A percentile compares a stretch with the other conserved stretches of the same genome.
phyloP scores from a whole-genome alignment of 2,797 vertebrate genomes.

The Nannoperca australis region DNA sequence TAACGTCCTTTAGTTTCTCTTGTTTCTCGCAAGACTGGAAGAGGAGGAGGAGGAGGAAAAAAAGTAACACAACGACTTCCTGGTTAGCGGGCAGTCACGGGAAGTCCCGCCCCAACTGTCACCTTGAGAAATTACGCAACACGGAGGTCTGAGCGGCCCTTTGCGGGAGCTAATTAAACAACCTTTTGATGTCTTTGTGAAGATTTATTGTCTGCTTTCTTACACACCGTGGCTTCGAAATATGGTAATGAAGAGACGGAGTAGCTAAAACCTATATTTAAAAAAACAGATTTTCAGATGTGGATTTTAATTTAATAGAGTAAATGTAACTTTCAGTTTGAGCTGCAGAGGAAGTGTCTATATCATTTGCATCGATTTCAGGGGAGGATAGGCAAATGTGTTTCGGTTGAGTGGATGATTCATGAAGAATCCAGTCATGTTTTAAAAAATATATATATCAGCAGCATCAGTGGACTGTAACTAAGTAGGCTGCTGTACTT shows the following conservation, averaged over 20 bases:
- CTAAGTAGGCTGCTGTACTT: too few relatives aligned
- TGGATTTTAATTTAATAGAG: not conserved
- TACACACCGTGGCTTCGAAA: not conserved
- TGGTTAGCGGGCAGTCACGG: slow-evolving; percentile 31
- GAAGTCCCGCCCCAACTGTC: slow-evolving; percentile 75
- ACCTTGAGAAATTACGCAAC: slow-evolving; percentile 52
- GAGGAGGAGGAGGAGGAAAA: slow-evolving; percentile 24
- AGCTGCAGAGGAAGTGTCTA: not conserved
- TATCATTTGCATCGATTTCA: not conserved
- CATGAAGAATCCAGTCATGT: too few relatives aligned
- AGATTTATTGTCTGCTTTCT: not conserved
- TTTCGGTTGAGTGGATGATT: not conserved
- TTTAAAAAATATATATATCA: too few relatives aligned
- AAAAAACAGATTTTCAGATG: not conserved
- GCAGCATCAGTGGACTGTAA: too few relatives aligned
- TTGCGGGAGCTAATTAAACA: slow-evolving; percentile 11
- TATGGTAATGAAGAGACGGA: not conserved
- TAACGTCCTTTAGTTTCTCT: slow-evolving; percentile 26
- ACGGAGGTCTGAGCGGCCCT: not conserved
- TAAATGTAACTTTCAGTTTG: not conserved
- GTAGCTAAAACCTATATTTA: not conserved
- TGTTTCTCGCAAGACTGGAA: slow-evolving; percentile 36
- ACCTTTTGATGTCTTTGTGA: not conserved
- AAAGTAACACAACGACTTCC: slow-evolving; percentile 76
- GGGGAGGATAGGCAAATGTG: not conserved